Percentiles rank a stretch among this genome's conserved stretches.
phyloP scores from a whole-genome alignment of 2,888 invertebrate species.

The Zaprionus lineosus region DNA sequence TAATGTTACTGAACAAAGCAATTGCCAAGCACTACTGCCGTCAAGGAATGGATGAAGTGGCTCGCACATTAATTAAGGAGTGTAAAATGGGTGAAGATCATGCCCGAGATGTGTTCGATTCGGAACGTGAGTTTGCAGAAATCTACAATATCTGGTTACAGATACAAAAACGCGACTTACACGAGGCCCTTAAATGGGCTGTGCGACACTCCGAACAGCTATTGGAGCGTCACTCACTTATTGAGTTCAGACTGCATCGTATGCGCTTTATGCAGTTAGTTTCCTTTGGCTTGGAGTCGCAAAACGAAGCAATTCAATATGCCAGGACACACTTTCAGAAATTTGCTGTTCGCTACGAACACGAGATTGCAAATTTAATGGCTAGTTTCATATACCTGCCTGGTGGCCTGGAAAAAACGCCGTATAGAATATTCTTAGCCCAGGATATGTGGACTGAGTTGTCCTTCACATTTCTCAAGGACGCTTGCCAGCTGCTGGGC shows the following conservation, averaged over 20 bases:
- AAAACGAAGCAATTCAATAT: conserved; percentile 93
- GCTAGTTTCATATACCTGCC: conserved; percentile 91
- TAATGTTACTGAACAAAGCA: conserved; percentile 90
- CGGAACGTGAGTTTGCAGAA: conserved; percentile 89
- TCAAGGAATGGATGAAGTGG: conserved; percentile 96
- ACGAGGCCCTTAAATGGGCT: conserved; percentile 94
- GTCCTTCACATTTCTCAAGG: conserved; percentile 94
- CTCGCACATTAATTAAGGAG: conserved; percentile 87
- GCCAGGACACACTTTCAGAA: conserved; percentile 92
- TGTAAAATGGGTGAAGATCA: conserved; percentile 79
- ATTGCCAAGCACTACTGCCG: conserved; percentile 97
- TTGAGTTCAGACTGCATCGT: conserved; percentile 92
- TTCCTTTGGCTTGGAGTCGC: conserved; percentile 84
- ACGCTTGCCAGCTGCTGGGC: conserved; percentile 95
- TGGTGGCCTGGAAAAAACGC: conserved; percentile 90
- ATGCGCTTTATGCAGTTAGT: conserved; percentile 88
- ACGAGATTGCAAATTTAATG: conserved; percentile 93
- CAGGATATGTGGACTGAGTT: conserved; percentile 90
- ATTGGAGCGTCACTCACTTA: conserved; percentile 83
- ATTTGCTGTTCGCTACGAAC: conserved; percentile 90
- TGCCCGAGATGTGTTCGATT: conserved; percentile 81
- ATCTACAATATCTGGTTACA: conserved; percentile 94
- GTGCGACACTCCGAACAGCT: conserved; percentile 89
- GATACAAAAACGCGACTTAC: conserved; percentile 90
- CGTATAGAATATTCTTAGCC: conserved; percentile 89